Conservation (phyloP, 2,797 vertebrate species). For the Cryptoblepharus egeriae region DNA sequence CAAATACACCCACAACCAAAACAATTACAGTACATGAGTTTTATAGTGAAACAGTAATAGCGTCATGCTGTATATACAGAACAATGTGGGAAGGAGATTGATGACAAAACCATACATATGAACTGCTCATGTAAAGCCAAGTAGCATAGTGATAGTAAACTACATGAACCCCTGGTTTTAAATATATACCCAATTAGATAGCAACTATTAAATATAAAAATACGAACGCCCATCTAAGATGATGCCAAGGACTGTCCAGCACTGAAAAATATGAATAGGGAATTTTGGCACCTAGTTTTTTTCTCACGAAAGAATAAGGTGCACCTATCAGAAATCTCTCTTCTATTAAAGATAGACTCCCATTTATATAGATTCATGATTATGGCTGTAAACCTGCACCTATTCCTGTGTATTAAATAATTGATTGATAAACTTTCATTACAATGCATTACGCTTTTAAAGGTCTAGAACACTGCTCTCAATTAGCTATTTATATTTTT, state of each 20-base stretch:
- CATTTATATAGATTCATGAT: not conserved
- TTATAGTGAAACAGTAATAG: not conserved
- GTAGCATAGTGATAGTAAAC: not conserved
- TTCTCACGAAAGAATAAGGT: not conserved
- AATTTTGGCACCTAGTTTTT: not conserved
- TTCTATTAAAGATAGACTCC: not conserved
- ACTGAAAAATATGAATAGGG: not conserved
- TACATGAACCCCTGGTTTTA: not conserved
- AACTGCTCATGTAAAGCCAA: not conserved
- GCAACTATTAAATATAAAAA: not conserved
- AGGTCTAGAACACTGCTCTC: not conserved
- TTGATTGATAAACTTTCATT: not conserved
- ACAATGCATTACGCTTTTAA: not conserved
- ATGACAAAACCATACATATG: not conserved
- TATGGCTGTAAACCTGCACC: not conserved
- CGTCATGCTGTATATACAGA: not conserved
- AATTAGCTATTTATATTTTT: not conserved
- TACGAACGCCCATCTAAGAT: not conserved
- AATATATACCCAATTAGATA: not conserved
- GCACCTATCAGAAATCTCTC: not conserved
- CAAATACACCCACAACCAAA: not conserved
- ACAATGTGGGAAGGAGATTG: not conserved
- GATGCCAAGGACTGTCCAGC: not conserved
- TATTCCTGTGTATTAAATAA: not conserved
- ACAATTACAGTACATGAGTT: not conserved